These are phyloP conservation scores for Venustoraphidia nigricollis DNA, from an alignment of 2,888 invertebrate species.

Conservation along the genomic window DNA sequence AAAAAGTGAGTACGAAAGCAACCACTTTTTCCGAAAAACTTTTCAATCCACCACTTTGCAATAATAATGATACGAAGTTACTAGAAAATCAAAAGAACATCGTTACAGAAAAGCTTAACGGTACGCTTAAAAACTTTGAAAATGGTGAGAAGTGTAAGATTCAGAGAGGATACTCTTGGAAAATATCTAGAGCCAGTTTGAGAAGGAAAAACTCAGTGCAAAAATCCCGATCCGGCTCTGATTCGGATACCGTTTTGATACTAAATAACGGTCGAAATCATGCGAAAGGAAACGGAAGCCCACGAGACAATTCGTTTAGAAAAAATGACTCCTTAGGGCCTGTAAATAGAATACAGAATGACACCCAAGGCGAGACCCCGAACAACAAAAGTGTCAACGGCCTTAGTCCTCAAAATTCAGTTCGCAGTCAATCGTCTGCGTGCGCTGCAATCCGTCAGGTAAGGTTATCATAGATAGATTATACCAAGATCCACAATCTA, in stretches of 20 bases:
- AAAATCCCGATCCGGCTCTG: slow-evolving; percentile 38
- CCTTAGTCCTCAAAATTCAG: slow-evolving; percentile 57
- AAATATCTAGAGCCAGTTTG: slow-evolving; percentile 57
- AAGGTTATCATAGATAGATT: slow-evolving; percentile 8
- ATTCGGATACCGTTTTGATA: slow-evolving; percentile 42
- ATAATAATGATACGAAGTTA: too few relatives aligned
- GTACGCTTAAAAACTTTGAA: slow-evolving; percentile 12
- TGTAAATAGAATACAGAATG: slow-evolving; percentile 54
- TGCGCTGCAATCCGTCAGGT: slow-evolving; percentile 28
- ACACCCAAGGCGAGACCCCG: slow-evolving; percentile 56
- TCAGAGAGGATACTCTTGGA: slow-evolving; percentile 60
- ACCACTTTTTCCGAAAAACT: slow-evolving; percentile 28
- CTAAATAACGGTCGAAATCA: slow-evolving; percentile 60
- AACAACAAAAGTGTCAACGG: slow-evolving; percentile 42
- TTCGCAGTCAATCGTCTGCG: slow-evolving; percentile 34
- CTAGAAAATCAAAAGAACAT: too few relatives aligned
- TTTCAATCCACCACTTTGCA: neutral
- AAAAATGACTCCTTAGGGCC: slow-evolving; percentile 44
- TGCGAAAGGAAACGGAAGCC: slow-evolving; percentile 46
- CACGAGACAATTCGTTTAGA: slow-evolving; percentile 27
- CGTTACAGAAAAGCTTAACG: too few relatives aligned
- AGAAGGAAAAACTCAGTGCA: slow-evolving; percentile 34
- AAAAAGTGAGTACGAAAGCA: slow-evolving; percentile 25
- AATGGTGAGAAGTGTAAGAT: slow-evolving; percentile 34
- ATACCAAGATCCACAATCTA: neutral